Conservation (phyloP, 2,113 vertebrate genomes). For the Boulengeromyrus knoepffleri region DNA sequence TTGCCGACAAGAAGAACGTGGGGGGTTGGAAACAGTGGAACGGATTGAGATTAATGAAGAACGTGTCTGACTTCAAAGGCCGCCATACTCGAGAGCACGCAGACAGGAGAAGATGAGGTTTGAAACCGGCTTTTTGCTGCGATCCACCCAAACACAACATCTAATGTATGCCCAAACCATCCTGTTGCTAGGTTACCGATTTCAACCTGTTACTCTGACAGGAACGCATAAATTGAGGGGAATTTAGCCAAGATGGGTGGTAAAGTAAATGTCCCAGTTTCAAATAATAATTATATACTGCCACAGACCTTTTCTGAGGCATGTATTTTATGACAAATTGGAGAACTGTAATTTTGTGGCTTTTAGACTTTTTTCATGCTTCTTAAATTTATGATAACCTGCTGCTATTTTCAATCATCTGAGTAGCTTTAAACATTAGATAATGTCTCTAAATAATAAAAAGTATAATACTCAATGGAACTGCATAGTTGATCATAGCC, state of each 20-base stretch:
- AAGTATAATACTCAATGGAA: not conserved
- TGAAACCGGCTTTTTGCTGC: conserved; percentile 4
- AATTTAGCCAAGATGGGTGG: not conserved
- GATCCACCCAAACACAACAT: not conserved
- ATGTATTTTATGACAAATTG: not conserved
- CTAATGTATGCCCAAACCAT: conserved; percentile 12
- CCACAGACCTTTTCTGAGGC: not conserved
- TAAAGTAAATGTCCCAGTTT: not conserved
- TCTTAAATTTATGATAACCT: not conserved
- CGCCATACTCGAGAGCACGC: conserved; percentile 14
- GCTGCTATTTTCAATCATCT: not conserved
- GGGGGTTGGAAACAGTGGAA: conserved; percentile 21
- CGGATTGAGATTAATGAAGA: conserved; percentile 37
- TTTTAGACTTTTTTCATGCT: not conserved
- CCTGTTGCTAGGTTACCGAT: conserved; percentile 27
- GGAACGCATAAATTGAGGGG: not conserved
- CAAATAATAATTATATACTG: conserved; percentile 2
- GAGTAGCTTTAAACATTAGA: not conserved
- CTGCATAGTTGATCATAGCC: not conserved
- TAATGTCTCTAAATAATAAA: not conserved
- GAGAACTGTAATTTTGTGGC: not conserved
- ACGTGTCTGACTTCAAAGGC: conserved; percentile 36
- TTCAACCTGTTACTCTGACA: conserved; percentile 3
- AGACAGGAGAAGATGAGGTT: conserved; percentile 4
- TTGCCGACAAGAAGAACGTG: conserved; percentile 18